Conservation (phyloP, 2,888 invertebrate genomes). For the Beris morrisii region DNA sequence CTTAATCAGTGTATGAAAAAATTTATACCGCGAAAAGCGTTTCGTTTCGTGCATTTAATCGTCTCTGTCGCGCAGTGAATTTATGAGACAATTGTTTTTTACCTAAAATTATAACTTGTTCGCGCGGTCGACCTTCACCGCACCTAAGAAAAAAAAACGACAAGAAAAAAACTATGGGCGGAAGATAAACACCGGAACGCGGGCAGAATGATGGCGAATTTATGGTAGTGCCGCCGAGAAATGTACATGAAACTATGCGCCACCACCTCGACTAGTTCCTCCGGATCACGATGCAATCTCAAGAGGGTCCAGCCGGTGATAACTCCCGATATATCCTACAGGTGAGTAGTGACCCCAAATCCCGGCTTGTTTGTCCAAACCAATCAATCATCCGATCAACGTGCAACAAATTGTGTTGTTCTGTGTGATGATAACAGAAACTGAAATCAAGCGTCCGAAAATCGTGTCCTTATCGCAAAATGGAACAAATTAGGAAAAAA, state of each 20-base stretch:
- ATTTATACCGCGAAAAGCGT: too few species aligned
- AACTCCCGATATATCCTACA: constrained; percentile 69
- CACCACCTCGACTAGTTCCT: constrained; percentile 24
- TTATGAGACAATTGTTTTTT: constrained; percentile 9
- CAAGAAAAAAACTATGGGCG: neutral
- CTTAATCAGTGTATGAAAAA: too few species aligned
- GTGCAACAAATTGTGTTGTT: too few species aligned
- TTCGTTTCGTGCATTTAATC: too few species aligned
- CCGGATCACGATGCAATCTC: constrained; percentile 39
- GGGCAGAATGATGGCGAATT: too few species aligned
- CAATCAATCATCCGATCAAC: too few species aligned
- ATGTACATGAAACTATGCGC: constrained; percentile 21
- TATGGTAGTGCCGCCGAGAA: neutral
- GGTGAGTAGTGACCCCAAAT: constrained; percentile 56
- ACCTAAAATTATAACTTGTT: neutral
- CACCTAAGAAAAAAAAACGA: neutral
- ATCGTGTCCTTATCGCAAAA: too few species aligned
- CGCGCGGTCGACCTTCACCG: constrained; percentile 20
- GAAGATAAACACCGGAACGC: constrained; percentile 16
- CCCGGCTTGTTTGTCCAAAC: too few species aligned
- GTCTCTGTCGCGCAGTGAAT: constrained; percentile 11
- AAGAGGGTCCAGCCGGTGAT: constrained; percentile 39
- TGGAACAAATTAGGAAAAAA: too few species aligned
- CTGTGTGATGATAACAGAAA: too few species aligned
- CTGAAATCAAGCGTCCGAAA: too few species aligned